Conservation (phyloP, 2,797 vertebrate genomes). For the Sparidentex hasta region DNA sequence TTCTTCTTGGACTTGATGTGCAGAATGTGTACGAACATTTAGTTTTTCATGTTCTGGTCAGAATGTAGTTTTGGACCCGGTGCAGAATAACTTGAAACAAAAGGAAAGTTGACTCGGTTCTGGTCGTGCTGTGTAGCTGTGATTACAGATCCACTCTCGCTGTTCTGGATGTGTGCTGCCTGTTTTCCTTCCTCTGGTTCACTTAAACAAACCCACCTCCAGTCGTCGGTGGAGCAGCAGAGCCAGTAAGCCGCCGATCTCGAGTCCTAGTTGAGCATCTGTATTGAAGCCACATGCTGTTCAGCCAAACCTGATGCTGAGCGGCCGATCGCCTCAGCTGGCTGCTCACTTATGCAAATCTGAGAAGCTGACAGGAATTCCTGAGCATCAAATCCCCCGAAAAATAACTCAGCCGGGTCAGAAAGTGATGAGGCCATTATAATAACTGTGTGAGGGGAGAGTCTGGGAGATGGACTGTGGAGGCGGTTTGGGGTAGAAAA, state of each 20-base stretch:
- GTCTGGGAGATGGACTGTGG: conserved; percentile 55
- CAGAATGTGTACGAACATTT: neutral
- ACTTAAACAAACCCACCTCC: no score
- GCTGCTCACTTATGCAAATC: conserved; percentile 58
- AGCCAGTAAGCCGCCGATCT: neutral
- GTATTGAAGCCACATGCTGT: conserved; percentile 17
- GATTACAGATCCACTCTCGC: no score
- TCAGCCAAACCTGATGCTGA: conserved; percentile 38
- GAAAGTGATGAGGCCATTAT: conserved; percentile 12
- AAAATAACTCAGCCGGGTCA: conserved; percentile 15
- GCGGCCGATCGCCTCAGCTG: conserved; percentile 42
- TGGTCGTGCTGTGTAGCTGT: no score
- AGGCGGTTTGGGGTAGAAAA: conserved; percentile 78
- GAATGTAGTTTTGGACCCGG: neutral
- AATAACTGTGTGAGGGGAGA: conserved; percentile 43
- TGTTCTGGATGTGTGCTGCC: no score
- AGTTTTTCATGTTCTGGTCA: neutral
- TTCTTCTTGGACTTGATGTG: neutral
- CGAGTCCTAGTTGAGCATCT: conserved; percentile 32
- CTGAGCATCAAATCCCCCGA: conserved; percentile 50
- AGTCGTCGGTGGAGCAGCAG: neutral
- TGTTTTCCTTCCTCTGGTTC: no score
- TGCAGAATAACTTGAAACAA: neutral
- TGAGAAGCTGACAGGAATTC: conserved; percentile 58
- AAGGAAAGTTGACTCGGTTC: no score